Evolutionary conservation across 2,113 vertebrate species (phyloP), one percentile per base, ranked within the genome.

Genomic region (Calyptomena viridis): DNA sequence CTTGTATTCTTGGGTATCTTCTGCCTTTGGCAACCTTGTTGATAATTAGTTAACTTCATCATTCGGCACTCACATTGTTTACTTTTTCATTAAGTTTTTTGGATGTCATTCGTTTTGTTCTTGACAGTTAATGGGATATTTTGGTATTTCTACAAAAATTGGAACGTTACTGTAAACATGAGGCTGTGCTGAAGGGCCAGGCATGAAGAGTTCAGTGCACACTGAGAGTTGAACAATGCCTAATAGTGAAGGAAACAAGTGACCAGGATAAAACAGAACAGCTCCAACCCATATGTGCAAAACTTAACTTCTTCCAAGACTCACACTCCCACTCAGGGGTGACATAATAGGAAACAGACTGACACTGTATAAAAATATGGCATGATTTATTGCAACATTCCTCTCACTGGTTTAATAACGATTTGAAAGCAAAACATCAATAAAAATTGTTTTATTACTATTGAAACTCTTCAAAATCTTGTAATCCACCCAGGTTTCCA

Each of bases 341-440:
- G 69, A 91, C 89, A 84, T 92, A 89, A 95, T 60, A 89, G 1
- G 39, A 91, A 94, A 9, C 93, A 96, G 94, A 92, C 77, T 82
- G 74, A 94, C 3, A 6, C 69, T 78, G 47, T 89, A 68, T 40
- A 94, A 92, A 93, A 94, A 90, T 49, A 91, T 0, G 1, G 73
- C 64, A 74, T 87, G 52, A 60, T 87, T 94, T 95, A 94, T 63
- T 92, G 60, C 77, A 84, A 56, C 76, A 78, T 82, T 91, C 69
- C 50, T 93, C 64, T 90, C 60, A 67, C 76, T 90, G 63, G 33
- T 69, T 96, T 90, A 93, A 93, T 83, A 84, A 93, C 33, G 16
- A 92, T 63, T 84, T 84, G 76, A 92, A 95, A 93, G 67, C 77
- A 94, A 91, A 93, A 93, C 86, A 88, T n/a, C 50, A 88, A 80